Evolutionary conservation across 1,140 invertebrate species (phyloP), one percentile per base, ranked within the genome.

Genomic region (Tetramorium parvispinum): DNA sequence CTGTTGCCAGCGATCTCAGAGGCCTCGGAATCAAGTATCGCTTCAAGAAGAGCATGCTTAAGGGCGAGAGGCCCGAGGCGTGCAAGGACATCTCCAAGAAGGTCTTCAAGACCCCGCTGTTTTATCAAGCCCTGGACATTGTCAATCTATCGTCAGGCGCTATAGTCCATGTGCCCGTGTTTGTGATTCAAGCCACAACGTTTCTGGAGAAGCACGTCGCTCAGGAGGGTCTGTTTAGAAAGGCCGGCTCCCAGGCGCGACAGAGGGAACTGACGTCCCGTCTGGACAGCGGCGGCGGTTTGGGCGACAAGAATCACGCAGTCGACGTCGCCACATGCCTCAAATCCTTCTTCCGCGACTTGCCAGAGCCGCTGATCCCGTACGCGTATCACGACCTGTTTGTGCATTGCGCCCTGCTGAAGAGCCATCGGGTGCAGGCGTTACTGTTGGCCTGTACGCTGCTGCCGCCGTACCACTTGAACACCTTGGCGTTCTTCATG

Each of bases 291-390:
- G 97, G 97, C 24, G 96, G 96, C 40, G 94, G 94, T 73, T 94
- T 97, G 40, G 96, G 96, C 37, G 96, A 97, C 27, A 96, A 96
- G 3, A 96, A 97, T 91, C 96, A 98, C 93, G 96, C 97, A 0
- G 96, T 98, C 89, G 98, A 98, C 95, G 96, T 98, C 11, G 97
- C 98, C 8, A 97, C 96, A 94, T 96, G 98, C 61, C 94, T 98
- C 13, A 98, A 98, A 92, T 96, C 97, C 61, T 98, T 98, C 92
- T 96, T 98, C 57, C 95, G 98, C 68, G 96, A 97, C 90, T 94
- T 98, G 46, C 98, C 98, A 7, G 98, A 98, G 87, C 98, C 98
- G 3, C 95, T 98, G 18, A 97, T 98, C 81, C 97, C 97, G 0
- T 94, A 96, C 95, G 78, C 91, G 2, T 96, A 96, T 88, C 97